These are phyloP conservation scores for Mionectes macconnelli DNA, from an alignment of 2,113 vertebrate species.

Conservation along the genomic window DNA sequence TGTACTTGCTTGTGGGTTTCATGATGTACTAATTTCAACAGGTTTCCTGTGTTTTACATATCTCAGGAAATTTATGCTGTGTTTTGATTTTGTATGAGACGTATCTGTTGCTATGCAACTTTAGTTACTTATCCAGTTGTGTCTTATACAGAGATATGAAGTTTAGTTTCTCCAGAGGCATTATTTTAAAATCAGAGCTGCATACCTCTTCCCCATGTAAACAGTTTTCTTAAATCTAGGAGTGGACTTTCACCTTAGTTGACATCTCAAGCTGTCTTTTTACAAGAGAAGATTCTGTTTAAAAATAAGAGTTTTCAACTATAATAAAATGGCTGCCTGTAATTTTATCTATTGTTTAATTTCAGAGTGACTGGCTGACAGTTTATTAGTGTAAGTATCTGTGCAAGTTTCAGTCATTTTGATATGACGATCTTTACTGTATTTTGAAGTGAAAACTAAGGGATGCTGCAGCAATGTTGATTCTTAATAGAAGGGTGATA, in stretches of 20 bases:
- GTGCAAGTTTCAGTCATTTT: neutral
- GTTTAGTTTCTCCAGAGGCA: neutral
- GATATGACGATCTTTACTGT: neutral
- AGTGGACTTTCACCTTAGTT: neutral
- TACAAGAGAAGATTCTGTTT: neutral
- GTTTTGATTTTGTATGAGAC: neutral
- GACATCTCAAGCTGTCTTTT: neutral
- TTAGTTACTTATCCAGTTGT: neutral
- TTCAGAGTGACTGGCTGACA: neutral
- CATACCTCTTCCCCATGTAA: neutral
- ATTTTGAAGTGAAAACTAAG: neutral
- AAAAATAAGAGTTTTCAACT: neutral
- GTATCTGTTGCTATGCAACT: neutral
- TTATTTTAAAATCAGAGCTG: neutral
- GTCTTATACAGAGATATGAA: neutral
- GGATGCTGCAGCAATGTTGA: neutral
- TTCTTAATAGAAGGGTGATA: neutral
- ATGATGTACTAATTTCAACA: neutral
- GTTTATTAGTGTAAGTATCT: neutral
- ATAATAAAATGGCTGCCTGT: neutral
- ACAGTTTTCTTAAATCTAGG: neutral
- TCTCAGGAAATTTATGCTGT: neutral
- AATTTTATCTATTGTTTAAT: neutral
- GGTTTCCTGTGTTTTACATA: neutral
- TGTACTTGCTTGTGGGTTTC: neutral